These are phyloP conservation scores for Drosophila neotestacea DNA, from an alignment of 2,888 invertebrate species.

Conservation along the genomic window DNA sequence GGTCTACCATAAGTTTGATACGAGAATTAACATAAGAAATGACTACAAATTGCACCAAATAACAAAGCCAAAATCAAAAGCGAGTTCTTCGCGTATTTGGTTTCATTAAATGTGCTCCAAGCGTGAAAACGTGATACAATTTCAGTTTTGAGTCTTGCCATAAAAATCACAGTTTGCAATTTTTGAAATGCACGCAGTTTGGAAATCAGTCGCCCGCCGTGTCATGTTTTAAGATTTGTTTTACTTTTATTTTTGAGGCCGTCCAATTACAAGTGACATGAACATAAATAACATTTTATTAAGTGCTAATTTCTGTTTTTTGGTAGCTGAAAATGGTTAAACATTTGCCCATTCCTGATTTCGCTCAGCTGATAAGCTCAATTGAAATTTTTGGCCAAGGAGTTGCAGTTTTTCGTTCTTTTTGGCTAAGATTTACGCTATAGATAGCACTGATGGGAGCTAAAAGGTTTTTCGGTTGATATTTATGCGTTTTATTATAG, in stretches of 20 bases:
- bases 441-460: conserved; percentile 29
- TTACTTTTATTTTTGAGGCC: conserved; percentile 33
- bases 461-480: neutral
- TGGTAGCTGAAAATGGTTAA: conserved; percentile 46
- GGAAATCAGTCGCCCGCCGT: conserved; percentile 54
- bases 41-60: conserved; percentile 77
- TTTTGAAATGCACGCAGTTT: conserved; percentile 58
- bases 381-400: conserved; percentile 10
- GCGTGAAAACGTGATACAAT: conserved; percentile 79
- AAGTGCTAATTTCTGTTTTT: conserved; percentile 79
- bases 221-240: conserved; percentile 34
- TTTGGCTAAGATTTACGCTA: conserved; percentile 44
- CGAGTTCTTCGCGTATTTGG: conserved; percentile 48
- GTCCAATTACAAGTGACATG: conserved; percentile 70
- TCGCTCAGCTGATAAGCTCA: conserved; percentile 48
- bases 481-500: neutral
- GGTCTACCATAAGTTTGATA: conserved; percentile 5
- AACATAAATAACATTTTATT: conserved; percentile 73
- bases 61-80: conserved; percentile 62
- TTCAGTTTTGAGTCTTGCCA: conserved; percentile 57
- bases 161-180: conserved; percentile 60
- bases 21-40: conserved; percentile 62
- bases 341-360: conserved; percentile 37
- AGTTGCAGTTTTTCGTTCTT: conserved; percentile 19
- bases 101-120: conserved; percentile 70